Evolutionary conservation across 2,888 invertebrate genomes (phyloP), one percentile per base, ranked within the genome.

Genomic region (Eupsilia transversa): DNA sequence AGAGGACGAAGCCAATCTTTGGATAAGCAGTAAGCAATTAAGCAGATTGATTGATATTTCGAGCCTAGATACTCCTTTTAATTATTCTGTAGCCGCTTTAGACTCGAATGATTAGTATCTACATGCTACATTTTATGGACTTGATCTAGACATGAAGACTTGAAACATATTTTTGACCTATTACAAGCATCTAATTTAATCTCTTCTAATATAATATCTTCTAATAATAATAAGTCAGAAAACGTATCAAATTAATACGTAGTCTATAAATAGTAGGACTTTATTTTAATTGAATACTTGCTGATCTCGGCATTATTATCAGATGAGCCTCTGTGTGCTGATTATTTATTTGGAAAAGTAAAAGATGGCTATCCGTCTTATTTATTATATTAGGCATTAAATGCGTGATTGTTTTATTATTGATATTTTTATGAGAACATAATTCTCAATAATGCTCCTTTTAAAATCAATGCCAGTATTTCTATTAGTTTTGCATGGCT

Each of bases 361-460:
- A 72, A 66, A 14, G 33, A 66, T 73, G 65, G 77, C 14, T 63
- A 82, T 81, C 74, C 59, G 69, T 84, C 80, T 80, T 86, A 81
- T 74, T 85, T 84, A 81, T 65, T 83, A 84, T 83, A 82, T 67
- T 83, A 87, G 86, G 94, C 94, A 94, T 94, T n/a, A 89, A 93
- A 95, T 94, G 94, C 93, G 92, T 88, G 79, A 86, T 78, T 85
- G 80, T 82, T 79, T 77, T 68, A n/a, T n/a, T 56, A 61, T 87
- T 70, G 61, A 60, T 82, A 81, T 75, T 75, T 87, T 92, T 93
- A 94, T 94, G 93, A 93, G 93, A 89, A 92, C 89, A 52, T 81
- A 90, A 91, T 92, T 93, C 93, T 93, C 92, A 92, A 91, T 86
- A 92, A 91, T 88, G 71, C 68, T 80, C 65, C 56, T 66, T 72